Conservation (phyloP, 2,113 vertebrate species). For the Cettia cetti region DNA sequence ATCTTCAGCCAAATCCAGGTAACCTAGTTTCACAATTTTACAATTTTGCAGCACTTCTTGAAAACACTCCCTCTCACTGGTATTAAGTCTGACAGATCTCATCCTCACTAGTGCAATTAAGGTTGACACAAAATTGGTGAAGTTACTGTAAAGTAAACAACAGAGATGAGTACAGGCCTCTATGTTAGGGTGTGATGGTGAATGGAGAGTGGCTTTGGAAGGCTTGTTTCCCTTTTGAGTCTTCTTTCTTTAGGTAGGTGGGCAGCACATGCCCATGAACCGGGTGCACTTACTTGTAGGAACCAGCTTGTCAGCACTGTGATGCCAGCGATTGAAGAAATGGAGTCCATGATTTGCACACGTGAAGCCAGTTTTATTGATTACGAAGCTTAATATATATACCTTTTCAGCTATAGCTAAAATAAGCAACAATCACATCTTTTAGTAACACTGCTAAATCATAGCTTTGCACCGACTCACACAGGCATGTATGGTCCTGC, state of each 20-base stretch:
- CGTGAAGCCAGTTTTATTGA: neutral
- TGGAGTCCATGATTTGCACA: neutral
- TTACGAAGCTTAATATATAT: neutral
- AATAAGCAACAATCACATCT: neutral
- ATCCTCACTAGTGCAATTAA: neutral
- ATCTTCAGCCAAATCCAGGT: slow-evolving; percentile 99
- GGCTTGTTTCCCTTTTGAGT: neutral
- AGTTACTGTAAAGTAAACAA: accelerated
- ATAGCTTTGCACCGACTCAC: neutral
- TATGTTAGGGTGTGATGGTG: neutral
- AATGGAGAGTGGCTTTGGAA: neutral
- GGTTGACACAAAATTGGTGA: neutral
- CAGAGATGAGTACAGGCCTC: neutral
- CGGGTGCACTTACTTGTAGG: neutral
- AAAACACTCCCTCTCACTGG: neutral
- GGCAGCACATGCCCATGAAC: neutral
- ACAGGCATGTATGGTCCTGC: neutral
- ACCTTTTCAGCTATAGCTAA: neutral
- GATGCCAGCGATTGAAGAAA: neutral
- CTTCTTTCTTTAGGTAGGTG: neutral
- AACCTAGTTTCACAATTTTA: neutral
- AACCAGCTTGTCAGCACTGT: neutral
- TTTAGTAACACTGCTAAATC: neutral
- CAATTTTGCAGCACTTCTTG: neutral
- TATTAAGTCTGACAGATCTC: neutral